Conservation (phyloP, 2,113 vertebrate species). For the Zosterops lateralis region DNA sequence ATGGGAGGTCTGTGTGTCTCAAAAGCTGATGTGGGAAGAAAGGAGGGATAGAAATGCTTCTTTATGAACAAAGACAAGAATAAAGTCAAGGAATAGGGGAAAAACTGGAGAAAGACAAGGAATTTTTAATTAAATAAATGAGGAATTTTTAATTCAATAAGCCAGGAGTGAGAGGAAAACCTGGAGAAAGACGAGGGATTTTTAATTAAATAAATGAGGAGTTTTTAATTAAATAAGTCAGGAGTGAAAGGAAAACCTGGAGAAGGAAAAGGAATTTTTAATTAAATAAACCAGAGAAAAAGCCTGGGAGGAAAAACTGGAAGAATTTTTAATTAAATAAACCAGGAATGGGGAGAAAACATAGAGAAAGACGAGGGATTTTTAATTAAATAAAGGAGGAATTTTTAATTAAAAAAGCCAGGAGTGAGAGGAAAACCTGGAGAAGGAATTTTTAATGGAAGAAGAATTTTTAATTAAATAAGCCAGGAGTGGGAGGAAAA, state of each 20-base stretch:
- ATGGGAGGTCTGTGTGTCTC: too few relatives aligned
- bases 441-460: too few relatives aligned
- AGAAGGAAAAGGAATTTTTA: too few relatives aligned
- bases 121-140: too few relatives aligned
- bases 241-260: too few relatives aligned
- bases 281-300: too few relatives aligned
- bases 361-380: background rate
- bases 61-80: too few relatives aligned
- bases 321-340: too few relatives aligned
- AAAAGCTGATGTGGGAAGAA: too few relatives aligned
- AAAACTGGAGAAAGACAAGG: background rate
- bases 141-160: background rate
- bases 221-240: background rate
- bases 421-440: background rate
- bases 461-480: background rate
- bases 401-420: background rate
- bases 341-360: too few relatives aligned
- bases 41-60: too few relatives aligned
- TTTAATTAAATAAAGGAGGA: background rate
- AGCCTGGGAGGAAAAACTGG: too few relatives aligned
- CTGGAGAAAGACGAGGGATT: background rate
- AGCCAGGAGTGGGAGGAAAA: background rate
- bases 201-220: background rate
- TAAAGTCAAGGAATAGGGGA: background rate
- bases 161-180: background rate